Evolutionary conservation across 1,140 invertebrate species (phyloP), one percentile per base, ranked within the genome.

Genomic region (Drosophila persimilis): DNA sequence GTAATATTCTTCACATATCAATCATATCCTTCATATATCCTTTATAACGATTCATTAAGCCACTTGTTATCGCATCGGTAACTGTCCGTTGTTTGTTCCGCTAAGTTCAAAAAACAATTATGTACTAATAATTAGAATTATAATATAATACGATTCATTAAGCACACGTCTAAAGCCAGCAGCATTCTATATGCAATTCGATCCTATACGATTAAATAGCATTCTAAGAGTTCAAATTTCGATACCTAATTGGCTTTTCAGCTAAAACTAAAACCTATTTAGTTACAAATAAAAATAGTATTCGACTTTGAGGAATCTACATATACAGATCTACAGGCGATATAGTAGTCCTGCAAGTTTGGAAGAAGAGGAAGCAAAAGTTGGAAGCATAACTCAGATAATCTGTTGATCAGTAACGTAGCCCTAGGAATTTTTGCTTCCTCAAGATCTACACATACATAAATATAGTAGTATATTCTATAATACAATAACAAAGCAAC

Each of bases 401-500:
- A 71, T 43, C 43, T 73, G 73, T 73, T 29, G 17, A 20, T 35
- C 31, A 35, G 31, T 26, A 26, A 26, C 24, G 24, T 35, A 41
- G 41, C 50, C 55, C 50, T 35, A 48, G 65, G 65, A 69, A 48
- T 53, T 13, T 29, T 57, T n/a, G 26, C 66, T 58, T 58, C 47
- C 53, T n/a, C 29, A 50, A 57, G 24, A 22, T 51, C 53, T 35
- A 43, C 6, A 64, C 31, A 45, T 26, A 59, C 6, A 48, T 50
- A 53, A 50, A 54, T 59, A 26, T 55, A 26, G 20, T 64, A 31
- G 66, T 44, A 24, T 64, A 26, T 72, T 44, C 61, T 86, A 78
- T 55, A 65, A 45, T 88, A 85, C 50, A 62, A 59, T 86, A 83
- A 88, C 76, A 86, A 86, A 86, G 81, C 81, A 86, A 86, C 74